Conservation (phyloP, 2,797 vertebrate genomes). For the Coregonus ussuriensis region DNA sequence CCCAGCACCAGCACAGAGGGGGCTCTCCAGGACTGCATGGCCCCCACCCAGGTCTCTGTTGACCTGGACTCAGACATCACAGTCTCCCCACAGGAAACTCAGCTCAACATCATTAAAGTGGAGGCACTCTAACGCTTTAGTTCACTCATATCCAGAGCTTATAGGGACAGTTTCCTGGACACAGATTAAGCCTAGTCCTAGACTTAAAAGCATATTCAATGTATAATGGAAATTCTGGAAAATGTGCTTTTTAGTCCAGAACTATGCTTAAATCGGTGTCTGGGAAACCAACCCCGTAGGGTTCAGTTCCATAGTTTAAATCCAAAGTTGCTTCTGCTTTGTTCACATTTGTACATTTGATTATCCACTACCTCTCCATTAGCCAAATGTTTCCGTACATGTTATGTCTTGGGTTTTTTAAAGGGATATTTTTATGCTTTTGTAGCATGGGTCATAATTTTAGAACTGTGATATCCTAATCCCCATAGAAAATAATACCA, state of each 20-base stretch:
- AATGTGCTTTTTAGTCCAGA: no score
- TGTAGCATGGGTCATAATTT: neutral
- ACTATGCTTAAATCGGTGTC: no score
- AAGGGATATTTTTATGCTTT: neutral
- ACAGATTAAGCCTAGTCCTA: neutral
- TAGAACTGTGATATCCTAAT: neutral
- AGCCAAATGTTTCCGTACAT: neutral
- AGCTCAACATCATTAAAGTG: slow-evolving; percentile 83
- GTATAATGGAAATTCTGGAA: neutral
- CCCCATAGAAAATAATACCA: neutral
- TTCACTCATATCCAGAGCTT: neutral
- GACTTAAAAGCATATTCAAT: neutral
- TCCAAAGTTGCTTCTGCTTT: neutral
- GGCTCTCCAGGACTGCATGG: slow-evolving; percentile 64
- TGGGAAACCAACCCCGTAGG: neutral
- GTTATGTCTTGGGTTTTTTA: neutral
- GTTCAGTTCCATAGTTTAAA: neutral
- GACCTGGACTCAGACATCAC: slow-evolving; percentile 35
- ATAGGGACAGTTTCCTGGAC: neutral
- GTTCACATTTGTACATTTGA: neutral
- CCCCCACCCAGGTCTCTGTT: slow-evolving; percentile 52
- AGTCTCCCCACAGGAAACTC: slow-evolving; percentile 62
- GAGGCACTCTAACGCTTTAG: slow-evolving; percentile 71
- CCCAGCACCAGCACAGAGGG: slow-evolving; percentile 56
- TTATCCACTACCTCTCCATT: neutral